Evolutionary conservation across 2,888 invertebrate genomes (phyloP), one percentile per base, ranked within the genome.

Genomic region (Hydrotaea diabolus): DNA sequence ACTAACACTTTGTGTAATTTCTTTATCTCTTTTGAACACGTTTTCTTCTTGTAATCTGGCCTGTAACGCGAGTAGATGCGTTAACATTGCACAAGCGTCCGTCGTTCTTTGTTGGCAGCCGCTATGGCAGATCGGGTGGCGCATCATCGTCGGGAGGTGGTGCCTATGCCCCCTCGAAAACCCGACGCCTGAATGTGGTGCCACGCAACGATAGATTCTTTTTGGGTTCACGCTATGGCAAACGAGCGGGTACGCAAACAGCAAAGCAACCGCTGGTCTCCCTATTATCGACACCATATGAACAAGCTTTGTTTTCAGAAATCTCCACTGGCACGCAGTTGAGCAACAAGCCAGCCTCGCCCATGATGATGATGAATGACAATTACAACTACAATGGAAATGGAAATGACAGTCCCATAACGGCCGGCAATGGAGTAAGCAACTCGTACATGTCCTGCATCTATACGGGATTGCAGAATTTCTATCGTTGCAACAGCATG

Each of bases 401-500:
- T 49, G 8, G 7, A 4, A 39, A 69, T 71, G 82, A 74, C 36
- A 62, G 49, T 9, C 19, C 55, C 64, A 71, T 79, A 49, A 26
- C 57, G 21, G 71, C n/a, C 21, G 64, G 49, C 31, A 80, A 55
- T 74, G 53, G 23, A 75, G 57, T 31, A 80, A 77, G 78, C 77
- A 46, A 79, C 77, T n/a, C 64, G 87, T 83, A 84, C 66, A 89
- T 92, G 89, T 88, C 93, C 13, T 94, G 94, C 87, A 89, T 92
- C 79, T 93, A 93, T 88, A 93, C 93, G 17, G 94, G 94, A 79
- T 89, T 93, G 62, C 92, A 92, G 79, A 93, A 94, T 89, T 92
- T 93, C 79, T 94, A 93, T 87, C 93, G 93, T 86, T 94, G 94
- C 90, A 92, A 89, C 88, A 92, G 92, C 87, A 91, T 93, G 94